Evolutionary conservation across 2,888 invertebrate species (phyloP), one percentile per base, ranked within the genome.

Genomic region (Acanthosoma haemorrhoidale): DNA sequence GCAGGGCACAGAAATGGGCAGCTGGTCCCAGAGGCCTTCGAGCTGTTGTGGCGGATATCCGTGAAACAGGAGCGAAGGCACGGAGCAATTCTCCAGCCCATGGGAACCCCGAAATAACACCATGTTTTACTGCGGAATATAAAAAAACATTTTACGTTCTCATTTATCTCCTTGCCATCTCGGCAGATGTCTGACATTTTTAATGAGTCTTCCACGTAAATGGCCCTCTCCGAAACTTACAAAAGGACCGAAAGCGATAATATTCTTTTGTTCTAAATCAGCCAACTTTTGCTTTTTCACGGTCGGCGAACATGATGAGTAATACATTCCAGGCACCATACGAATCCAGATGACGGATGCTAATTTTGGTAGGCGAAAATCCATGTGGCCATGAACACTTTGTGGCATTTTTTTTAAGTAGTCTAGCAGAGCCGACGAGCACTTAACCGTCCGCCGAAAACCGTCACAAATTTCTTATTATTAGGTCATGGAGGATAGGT

Each of bases 231-330:
- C 25, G 25, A 51, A 51, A 51, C 25, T 51, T 25, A 51, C 51
- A 51, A 51, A 51, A 25, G 51, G 51, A 1, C 25, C 51, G 21
- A 51, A 51, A 51, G 29, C 51, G 25, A 51, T 51, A 25, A n/a
- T 6, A 4, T 4, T n/a, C 29, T 51, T 51, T 43, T 43, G 21
- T 51, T 51, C 11, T n/a, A n/a, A n/a, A 29, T 51, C 25, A 51
- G 29, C 51, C 51, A 25, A 51, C 51, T 51, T 51, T 51, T 51
- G 51, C 51, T 25, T 51, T 25, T 51, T n/a, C 51, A 51, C 51
- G 51, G 21, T 8, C 25, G 21, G 13, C 21, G 51, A 51, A 51
- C 21, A n/a, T n/a, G n/a, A n/a, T n/a, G n/a, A n/a, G n/a, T n/a
- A n/a, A n/a, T n/a, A n/a, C n/a, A n/a, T n/a, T n/a, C n/a, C n/a